Evolutionary conservation across 2,797 vertebrate species (phyloP).

Genomic region (Scarus forsteni): DNA sequence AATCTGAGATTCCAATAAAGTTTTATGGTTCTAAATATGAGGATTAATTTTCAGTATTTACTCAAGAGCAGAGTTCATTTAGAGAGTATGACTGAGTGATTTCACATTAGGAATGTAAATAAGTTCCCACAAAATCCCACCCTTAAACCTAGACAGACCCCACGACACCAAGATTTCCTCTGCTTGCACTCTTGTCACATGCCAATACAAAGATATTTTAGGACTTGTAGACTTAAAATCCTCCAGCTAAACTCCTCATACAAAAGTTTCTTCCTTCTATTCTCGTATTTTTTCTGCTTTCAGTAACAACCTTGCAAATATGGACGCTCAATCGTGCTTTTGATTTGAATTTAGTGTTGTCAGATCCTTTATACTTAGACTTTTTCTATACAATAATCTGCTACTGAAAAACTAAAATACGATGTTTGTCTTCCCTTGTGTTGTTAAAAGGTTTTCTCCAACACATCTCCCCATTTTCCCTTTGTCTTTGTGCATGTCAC

Average conservation of each 20-base stretch:
- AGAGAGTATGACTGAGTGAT: neutral
- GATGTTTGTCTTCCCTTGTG: too few species aligned
- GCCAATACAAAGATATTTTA: too few species aligned
- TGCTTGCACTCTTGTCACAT: neutral
- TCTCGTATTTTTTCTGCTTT: neutral
- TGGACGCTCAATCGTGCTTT: too few species aligned
- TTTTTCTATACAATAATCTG: too few species aligned
- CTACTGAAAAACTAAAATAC: too few species aligned
- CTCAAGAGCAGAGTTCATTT: neutral
- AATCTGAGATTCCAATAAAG: constrained; percentile 1
- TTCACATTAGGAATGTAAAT: neutral
- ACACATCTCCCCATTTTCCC: too few species aligned
- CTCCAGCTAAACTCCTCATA: neutral
- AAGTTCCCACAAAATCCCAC: neutral
- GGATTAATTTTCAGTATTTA: neutral
- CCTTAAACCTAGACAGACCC: neutral
- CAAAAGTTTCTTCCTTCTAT: neutral
- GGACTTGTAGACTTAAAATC: too few species aligned
- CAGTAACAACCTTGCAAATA: neutral
- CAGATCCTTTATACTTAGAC: too few species aligned
- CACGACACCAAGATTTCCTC: too few species aligned
- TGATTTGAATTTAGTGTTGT: too few species aligned
- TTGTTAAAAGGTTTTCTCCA: too few species aligned
- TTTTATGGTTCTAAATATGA: neutral
- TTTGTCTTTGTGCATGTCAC: too few species aligned